These are phyloP conservation scores for Istiophorus platypterus DNA, from an alignment of 2,113 vertebrate species.

Conservation along the genomic window DNA sequence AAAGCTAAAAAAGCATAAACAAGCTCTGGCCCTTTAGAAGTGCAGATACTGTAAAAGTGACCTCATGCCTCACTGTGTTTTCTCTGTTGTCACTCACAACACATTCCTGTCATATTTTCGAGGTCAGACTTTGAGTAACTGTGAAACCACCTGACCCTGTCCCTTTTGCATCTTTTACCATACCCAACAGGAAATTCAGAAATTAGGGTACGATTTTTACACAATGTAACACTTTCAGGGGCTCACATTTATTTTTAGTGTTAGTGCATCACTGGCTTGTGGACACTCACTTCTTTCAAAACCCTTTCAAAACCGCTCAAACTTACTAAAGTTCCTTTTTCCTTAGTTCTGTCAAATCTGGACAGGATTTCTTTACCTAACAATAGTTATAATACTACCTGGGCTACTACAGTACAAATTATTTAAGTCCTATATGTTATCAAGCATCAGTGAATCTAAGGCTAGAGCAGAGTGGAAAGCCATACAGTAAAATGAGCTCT, in stretches of 20 bases:
- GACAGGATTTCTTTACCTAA: not conserved
- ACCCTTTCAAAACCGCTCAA: not conserved
- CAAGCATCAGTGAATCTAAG: not conserved
- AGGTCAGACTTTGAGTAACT: not conserved
- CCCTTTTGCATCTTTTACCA: not conserved
- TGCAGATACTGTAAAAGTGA: constrained; percentile 40
- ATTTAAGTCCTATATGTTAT: not conserved
- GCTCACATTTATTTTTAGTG: not conserved
- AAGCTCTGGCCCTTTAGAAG: constrained; percentile 22
- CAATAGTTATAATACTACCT: not conserved
- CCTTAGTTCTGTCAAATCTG: not conserved
- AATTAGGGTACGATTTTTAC: not conserved
- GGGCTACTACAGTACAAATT: not conserved
- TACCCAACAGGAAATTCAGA: not conserved
- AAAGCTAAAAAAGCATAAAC: not conserved
- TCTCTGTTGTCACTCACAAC: constrained; percentile 59
- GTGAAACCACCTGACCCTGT: not conserved
- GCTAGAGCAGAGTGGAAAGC: constrained; percentile 43
- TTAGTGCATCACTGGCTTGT: not conserved
- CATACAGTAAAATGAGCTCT: constrained; percentile 54
- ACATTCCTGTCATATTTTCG: constrained; percentile 67
- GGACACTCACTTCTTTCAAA: not conserved
- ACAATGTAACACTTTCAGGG: not conserved
- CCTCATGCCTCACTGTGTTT: constrained; percentile 35
- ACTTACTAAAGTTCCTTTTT: not conserved